Conservation (phyloP, 2,888 invertebrate species). For the Volucella zonaria region DNA sequence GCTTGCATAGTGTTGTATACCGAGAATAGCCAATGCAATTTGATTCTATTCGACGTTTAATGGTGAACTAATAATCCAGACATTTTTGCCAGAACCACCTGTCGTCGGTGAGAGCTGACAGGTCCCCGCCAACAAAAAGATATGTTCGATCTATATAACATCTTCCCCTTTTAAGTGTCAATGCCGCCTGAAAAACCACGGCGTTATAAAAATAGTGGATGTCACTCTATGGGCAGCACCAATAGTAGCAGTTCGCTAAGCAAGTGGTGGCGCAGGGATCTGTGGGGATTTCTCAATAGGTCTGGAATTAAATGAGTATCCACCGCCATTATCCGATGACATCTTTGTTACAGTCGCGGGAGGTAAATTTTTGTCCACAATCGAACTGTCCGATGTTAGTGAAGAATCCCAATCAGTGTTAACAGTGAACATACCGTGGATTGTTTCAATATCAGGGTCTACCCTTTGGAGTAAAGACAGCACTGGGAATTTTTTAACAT, state of each 20-base stretch:
- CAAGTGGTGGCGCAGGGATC: slow-evolving; percentile 69
- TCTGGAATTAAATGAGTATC: slow-evolving; percentile 71
- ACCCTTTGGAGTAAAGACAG: slow-evolving; percentile 5
- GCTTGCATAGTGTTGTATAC: too few relatives aligned
- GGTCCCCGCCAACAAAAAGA: too few relatives aligned
- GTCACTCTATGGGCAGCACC: too few relatives aligned
- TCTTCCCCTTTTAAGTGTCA: neutral
- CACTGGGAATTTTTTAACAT: slow-evolving; percentile 68
- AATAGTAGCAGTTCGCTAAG: slow-evolving; percentile 4
- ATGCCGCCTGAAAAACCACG: slow-evolving; percentile 50
- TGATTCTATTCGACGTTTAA: too few relatives aligned
- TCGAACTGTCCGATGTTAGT: too few relatives aligned
- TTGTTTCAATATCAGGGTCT: slow-evolving; percentile 61
- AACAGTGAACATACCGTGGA: slow-evolving; percentile 67
- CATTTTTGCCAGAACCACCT: too few relatives aligned
- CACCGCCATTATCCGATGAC: slow-evolving; percentile 49
- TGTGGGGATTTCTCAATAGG: slow-evolving; percentile 75
- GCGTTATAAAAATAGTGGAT: slow-evolving; percentile 48
- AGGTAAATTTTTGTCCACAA: too few relatives aligned
- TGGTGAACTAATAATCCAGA: too few relatives aligned
- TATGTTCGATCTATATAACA: too few relatives aligned
- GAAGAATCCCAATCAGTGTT: slow-evolving; percentile 58
- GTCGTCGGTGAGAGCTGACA: too few relatives aligned
- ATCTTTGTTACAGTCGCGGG: neutral
- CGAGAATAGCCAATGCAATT: too few relatives aligned